Evolutionary conservation across 2,888 invertebrate species (phyloP), one percentile per base, ranked within the genome.

Genomic region (Elegia similella): DNA sequence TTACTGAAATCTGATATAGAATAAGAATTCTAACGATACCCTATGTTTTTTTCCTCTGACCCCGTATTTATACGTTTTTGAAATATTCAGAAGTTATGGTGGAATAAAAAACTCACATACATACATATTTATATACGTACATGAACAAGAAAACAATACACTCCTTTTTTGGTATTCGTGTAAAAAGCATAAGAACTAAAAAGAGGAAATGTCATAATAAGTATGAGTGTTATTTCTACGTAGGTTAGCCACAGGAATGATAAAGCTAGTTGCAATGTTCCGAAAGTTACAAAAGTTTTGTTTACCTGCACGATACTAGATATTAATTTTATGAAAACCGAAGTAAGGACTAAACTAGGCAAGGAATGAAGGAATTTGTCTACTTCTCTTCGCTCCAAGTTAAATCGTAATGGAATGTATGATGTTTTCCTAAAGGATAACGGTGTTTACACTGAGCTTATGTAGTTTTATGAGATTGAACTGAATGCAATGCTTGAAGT

Each of bases 321-420:
- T 84, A 86, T 84, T 86, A 84, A 83, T 84, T 82, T 86, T 79
- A 81, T 79, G 77, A 82, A 84, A 82, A 78, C 68, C 67, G 42
- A 73, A 73, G 72, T 72, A 71, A 67, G 68, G 72, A 70, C 69
- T 70, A 65, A 80, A 80, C 68, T 80, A 72, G 64, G 66, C 66
- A 64, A 72, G 67, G 73, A 79, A 80, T 76, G 70, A 66, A 74
- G 73, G 73, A 71, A 75, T 76, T 72, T 71, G 66, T 64, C 60
- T 70, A 64, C 68, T 65, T 71, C 63, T 57, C 64, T 67, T 66
- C 67, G 56, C 58, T 59, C 59, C 56, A 67, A 70, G 65, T 70
- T 73, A 64, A 48, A 57, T 59, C 56, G 52, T 55, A 62, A 64
- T 59, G 56, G 54, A 38, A 54, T 16, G 30, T 38, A 50, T 50